Evolutionary conservation across 2,888 invertebrate species (phyloP), one percentile per base, ranked within the genome.

Genomic region (Stenchaetothrips biformis): DNA sequence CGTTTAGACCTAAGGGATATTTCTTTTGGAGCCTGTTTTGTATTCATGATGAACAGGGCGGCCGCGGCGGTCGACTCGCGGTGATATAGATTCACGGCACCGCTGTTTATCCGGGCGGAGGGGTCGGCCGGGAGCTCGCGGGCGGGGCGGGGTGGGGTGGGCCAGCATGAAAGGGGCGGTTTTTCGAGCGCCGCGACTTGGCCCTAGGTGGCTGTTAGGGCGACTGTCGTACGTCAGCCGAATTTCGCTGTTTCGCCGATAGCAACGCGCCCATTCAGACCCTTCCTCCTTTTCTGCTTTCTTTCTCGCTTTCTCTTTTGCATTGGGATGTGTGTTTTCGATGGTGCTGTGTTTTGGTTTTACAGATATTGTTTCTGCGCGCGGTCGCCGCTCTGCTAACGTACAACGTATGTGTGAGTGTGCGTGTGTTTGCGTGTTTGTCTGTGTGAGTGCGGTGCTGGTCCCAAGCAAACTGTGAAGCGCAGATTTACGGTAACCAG

Each of bases 171-270:
- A 74, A 74, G 67, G 67, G 67, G 67, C 67, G 67, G 67, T 74
- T 74, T 74, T 74, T 74, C 67, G 67, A 74, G 67, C 25, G 67
- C 67, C 67, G 25, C 67, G 67, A 25, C 67, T 67, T 67, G 67
- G 67, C 67, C 67, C 67, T 74, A 74, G 67, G 67, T 74, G 67
- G 67, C 67, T 74, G 67, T 74, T 74, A 74, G 67, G 21, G 67
- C 67, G 67, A 74, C 25, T 74, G 67, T 74, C 67, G 67, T 74
- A 74, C 67, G 67, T 74, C 67, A 74, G 67, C 67, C 67, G 21
- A 21, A 74, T 74, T 74, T 21, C 67, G 67, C 67, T 74, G 67
- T 74, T 74, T 25, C 67, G 67, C 67, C 67, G 67, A 74, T 74
- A 74, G 25, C 67, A 25, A 74, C n/a, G 21, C n/a, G 67, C 67